phyloP scores from a whole-genome alignment of 1,140 invertebrate genomes.

The Psilanteris sp. region DNA sequence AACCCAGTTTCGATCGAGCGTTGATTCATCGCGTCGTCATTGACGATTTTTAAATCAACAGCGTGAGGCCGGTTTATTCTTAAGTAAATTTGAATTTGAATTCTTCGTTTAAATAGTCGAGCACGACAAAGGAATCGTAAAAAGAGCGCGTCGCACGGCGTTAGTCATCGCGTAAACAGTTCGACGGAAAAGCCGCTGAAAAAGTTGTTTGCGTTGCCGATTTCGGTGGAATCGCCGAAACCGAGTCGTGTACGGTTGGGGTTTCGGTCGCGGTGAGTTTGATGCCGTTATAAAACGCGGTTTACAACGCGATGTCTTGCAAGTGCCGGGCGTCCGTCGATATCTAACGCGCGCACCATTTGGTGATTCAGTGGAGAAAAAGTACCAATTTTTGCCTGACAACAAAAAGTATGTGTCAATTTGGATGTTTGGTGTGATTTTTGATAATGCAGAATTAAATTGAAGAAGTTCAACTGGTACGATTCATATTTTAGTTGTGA shows the following conservation, averaged over 20 bases:
- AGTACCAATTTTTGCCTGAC: too few species aligned
- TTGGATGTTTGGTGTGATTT: too few species aligned
- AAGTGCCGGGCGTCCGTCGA: too few species aligned
- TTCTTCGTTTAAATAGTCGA: slow-evolving; percentile 1
- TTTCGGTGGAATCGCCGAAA: slow-evolving; percentile 26
- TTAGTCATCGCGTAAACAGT: slow-evolving; percentile 39
- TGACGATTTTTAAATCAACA: neutral
- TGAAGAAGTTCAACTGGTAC: too few species aligned
- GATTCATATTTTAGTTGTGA: too few species aligned
- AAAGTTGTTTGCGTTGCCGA: slow-evolving; percentile 36
- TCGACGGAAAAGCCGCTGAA: slow-evolving; percentile 34
- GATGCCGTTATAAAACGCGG: slow-evolving; percentile 30
- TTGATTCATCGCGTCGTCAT: slow-evolving; percentile 8
- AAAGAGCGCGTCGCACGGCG: slow-evolving; percentile 12
- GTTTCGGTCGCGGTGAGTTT: slow-evolving; percentile 22
- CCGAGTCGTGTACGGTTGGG: slow-evolving; percentile 12
- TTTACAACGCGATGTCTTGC: slow-evolving; percentile 42
- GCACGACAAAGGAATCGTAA: slow-evolving; percentile 4
- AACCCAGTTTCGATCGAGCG: neutral
- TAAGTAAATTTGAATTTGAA: slow-evolving; percentile 1
- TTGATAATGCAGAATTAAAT: too few species aligned
- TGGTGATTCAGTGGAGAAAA: too few species aligned
- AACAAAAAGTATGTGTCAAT: too few species aligned
- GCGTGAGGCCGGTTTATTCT: too few species aligned
- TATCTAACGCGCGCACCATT: too few species aligned